These are phyloP conservation scores for Chloroclysta siterata DNA, from an alignment of 2,888 invertebrate species.

Conservation along the genomic window DNA sequence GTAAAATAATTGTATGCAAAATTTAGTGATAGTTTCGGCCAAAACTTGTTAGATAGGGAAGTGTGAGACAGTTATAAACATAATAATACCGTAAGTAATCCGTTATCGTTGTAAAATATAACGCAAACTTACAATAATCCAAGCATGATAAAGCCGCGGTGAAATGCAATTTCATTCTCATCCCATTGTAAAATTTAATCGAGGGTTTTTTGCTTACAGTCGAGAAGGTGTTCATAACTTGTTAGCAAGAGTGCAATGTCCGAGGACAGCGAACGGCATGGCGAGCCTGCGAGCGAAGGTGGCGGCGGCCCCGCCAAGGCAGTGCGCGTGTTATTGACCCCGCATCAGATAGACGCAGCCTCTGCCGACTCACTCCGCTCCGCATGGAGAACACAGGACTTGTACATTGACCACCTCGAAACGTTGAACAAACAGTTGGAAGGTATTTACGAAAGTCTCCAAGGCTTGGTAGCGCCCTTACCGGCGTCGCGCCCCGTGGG, in stretches of 20 bases:
- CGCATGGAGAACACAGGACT: slow-evolving; percentile 91
- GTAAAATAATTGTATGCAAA: slow-evolving; percentile 53
- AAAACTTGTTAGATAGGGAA: slow-evolving; percentile 28
- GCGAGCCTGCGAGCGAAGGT: slow-evolving; percentile 73
- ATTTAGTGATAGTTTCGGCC: slow-evolving; percentile 46
- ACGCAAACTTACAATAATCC: slow-evolving; percentile 42
- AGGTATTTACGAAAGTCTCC: slow-evolving; percentile 87
- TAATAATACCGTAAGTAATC: slow-evolving; percentile 46
- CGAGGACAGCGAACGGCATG: slow-evolving; percentile 80
- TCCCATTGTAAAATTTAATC: slow-evolving; percentile 62
- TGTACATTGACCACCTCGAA: slow-evolving; percentile 90
- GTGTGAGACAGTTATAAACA: slow-evolving; percentile 24
- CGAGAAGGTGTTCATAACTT: slow-evolving; percentile 70
- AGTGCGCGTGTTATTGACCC: slow-evolving; percentile 86
- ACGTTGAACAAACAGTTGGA: slow-evolving; percentile 90
- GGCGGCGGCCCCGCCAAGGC: slow-evolving; percentile 80
- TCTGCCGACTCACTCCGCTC: slow-evolving; percentile 87
- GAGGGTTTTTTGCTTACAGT: slow-evolving; percentile 79
- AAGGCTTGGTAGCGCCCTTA: slow-evolving; percentile 78
- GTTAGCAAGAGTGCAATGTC: slow-evolving; percentile 82
- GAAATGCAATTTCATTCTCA: slow-evolving; percentile 54
- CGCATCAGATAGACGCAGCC: slow-evolving; percentile 87
- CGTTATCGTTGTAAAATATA: slow-evolving; percentile 20
- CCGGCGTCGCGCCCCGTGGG: slow-evolving; percentile 73
- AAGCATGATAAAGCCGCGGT: slow-evolving; percentile 70